Conservation (phyloP, 2,797 vertebrate genomes). For the Tadarida brasiliensis region DNA sequence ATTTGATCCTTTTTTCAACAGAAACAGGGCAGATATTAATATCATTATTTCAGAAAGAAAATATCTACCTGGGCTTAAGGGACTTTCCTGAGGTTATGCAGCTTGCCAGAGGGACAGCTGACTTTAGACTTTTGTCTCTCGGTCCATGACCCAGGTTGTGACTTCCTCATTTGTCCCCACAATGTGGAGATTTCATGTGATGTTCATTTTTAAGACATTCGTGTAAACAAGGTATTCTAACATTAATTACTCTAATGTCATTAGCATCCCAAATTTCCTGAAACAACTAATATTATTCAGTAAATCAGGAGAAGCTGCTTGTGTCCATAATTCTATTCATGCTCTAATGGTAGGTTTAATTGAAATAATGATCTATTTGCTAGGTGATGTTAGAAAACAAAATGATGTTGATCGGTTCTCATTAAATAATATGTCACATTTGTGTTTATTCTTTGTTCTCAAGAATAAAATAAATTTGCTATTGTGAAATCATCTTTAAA, state of each 20-base stretch:
- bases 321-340: not conserved
- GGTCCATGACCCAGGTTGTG: no score
- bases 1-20: not conserved
- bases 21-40: not conserved
- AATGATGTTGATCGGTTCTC: not conserved
- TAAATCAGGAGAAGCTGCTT: not conserved
- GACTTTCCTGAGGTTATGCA: not conserved
- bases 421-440: not conserved
- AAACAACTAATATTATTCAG: conserved; percentile 1
- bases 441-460: not conserved
- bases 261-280: not conserved
- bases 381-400: not conserved
- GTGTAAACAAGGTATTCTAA: not conserved
- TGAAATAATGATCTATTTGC: conserved; percentile 16
- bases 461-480: conserved; percentile 32
- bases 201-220: not conserved
- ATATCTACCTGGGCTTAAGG: not conserved
- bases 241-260: not conserved
- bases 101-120: not conserved
- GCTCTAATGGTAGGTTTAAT: not conserved
- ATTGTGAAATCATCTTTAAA: conserved; percentile 35
- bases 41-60: not conserved
- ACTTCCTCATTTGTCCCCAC: not conserved
- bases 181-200: not conserved
- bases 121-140: not conserved